phyloP scores from a whole-genome alignment of 1,140 invertebrate genomes.

The Reticulitermes speratus region DNA sequence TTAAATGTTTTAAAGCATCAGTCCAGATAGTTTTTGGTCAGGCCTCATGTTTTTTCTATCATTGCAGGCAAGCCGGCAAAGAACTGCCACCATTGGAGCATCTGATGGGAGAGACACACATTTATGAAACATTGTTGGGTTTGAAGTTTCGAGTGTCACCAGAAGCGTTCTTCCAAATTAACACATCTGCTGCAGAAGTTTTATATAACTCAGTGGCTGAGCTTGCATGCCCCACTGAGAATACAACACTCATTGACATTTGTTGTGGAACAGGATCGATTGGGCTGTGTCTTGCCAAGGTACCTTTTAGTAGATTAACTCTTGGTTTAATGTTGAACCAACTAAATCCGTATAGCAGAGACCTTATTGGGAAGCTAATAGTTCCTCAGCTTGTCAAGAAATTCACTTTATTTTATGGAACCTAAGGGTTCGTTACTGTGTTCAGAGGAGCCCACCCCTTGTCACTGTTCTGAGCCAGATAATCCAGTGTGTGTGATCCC shows the following conservation, averaged over 20 bases:
- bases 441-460: too few relatives aligned
- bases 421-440: too few relatives aligned
- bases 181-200: conserved; percentile 82
- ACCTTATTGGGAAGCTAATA: too few relatives aligned
- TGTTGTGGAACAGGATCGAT: conserved; percentile 99
- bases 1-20: too few relatives aligned
- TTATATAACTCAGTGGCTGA: conserved; percentile 83
- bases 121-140: conserved; percentile 78
- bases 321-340: too few relatives aligned
- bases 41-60: background rate
- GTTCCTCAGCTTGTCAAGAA: too few relatives aligned
- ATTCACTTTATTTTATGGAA: too few relatives aligned
- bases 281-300: conserved; percentile 83
- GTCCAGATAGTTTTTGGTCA: too few relatives aligned
- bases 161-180: conserved; percentile 90
- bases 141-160: conserved; percentile 90
- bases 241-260: conserved; percentile 84
- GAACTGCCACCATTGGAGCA: conserved; percentile 45
- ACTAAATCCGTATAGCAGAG: too few relatives aligned
- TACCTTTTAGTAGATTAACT: conserved; percentile 41
- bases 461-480: too few relatives aligned
- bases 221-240: conserved; percentile 61
- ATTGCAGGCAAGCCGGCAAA: background rate
- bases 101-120: conserved; percentile 70
- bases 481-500: too few relatives aligned